Evolutionary conservation across 2,113 vertebrate genomes (phyloP).

Genomic region (Crotalus helleri): DNA sequence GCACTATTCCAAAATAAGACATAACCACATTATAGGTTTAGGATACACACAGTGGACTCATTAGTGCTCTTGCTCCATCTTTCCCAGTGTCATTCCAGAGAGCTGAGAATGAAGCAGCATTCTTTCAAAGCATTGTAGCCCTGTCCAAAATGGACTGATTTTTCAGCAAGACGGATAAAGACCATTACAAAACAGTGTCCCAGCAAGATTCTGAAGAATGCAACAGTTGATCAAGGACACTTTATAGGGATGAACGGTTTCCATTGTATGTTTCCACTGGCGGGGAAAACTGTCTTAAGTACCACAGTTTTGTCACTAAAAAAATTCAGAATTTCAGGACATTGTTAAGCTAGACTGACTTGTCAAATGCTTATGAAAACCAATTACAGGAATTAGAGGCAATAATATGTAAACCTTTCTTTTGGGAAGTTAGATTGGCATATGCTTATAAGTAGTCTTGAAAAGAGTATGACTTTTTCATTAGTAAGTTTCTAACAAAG

Average conservation of each 20-base stretch:
- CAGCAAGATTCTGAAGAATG: neutral
- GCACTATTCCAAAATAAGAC: neutral
- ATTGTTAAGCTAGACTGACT: neutral
- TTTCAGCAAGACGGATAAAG: neutral
- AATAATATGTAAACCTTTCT: neutral
- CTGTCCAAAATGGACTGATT: neutral
- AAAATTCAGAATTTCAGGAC: neutral
- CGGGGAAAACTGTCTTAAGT: neutral
- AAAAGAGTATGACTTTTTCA: neutral
- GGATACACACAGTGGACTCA: neutral
- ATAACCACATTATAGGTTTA: neutral
- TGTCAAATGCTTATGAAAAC: neutral
- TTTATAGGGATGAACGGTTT: neutral
- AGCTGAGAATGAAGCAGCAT: neutral
- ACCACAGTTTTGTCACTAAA: neutral
- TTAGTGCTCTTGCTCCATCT: neutral
- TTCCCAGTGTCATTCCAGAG: neutral
- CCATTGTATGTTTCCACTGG: neutral
- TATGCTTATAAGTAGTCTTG: neutral
- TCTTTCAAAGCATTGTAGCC: neutral
- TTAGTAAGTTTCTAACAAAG: neutral
- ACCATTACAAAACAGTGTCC: neutral
- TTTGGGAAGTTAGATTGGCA: neutral
- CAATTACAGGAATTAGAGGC: neutral
- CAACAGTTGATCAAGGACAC: neutral